These are phyloP conservation scores for Anolis apletophallus DNA, from an alignment of 2,797 vertebrate genomes.

Conservation along the genomic window DNA sequence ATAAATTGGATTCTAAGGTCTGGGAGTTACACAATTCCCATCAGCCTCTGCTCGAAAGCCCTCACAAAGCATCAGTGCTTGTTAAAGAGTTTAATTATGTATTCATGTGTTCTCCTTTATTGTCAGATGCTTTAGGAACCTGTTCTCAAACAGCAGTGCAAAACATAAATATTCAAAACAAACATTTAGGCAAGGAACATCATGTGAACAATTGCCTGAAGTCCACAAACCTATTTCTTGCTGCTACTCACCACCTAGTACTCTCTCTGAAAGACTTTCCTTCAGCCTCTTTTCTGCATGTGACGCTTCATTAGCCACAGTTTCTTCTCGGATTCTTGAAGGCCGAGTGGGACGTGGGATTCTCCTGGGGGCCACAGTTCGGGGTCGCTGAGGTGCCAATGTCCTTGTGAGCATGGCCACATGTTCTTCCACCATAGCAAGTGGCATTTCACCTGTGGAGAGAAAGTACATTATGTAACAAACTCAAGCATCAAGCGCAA, in stretches of 20 bases:
- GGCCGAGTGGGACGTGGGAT: conserved; percentile 3
- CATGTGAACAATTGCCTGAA: background rate
- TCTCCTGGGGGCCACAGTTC: background rate
- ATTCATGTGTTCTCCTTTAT: background rate
- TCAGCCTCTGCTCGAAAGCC: background rate
- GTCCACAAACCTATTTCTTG: background rate
- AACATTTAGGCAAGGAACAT: background rate
- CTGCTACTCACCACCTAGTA: conserved; percentile 9
- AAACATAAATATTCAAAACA: background rate
- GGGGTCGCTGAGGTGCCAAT: background rate
- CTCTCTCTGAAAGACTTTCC: background rate
- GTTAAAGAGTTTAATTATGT: background rate
- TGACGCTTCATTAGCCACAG: conserved; percentile 3
- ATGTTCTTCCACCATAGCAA: conserved; percentile 32
- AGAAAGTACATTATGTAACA: background rate
- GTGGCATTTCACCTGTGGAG: conserved; percentile 25
- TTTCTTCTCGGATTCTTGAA: background rate
- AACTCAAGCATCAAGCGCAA: background rate
- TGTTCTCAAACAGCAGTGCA: background rate
- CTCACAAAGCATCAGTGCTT: background rate
- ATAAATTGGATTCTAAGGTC: background rate
- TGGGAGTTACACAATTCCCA: background rate
- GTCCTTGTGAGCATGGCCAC: conserved; percentile 10
- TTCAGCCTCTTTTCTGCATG: background rate
- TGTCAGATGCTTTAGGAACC: background rate